Evolutionary conservation across 2,113 vertebrate genomes (phyloP), one percentile per base, ranked within the genome.

Genomic region (Cynoglossus semilaevis): DNA sequence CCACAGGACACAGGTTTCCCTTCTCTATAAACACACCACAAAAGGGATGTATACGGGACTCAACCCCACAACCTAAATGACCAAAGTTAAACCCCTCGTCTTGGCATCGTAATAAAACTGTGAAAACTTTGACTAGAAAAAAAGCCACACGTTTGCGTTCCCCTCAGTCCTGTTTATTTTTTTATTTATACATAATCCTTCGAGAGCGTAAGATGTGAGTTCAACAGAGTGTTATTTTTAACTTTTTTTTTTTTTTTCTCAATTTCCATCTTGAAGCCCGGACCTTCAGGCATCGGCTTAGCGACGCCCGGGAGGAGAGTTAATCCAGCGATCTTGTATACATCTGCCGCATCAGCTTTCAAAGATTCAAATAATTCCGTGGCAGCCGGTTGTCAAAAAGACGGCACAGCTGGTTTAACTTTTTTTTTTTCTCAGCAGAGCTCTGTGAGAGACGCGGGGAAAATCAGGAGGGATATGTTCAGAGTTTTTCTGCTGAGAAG

Each of bases 331-430:
- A 34, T 57, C 51, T 53, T 56, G 58, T 65, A 35, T 70, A 71
- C 79, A 84, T 74, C 64, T 80, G 75, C 72, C 66, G 53, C 41
- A 57, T 58, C 67, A 44, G 18, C 22, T 49, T 53, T 74, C 42
- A 67, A 49, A 67, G 51, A 56, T 55, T 56, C 15, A 0, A 55
- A 44, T 45, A 49, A 19, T 40, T 70, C 18, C 43, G 15, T 51
- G 51, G 51, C 70, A 61, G 62, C 42, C 19, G 41, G 47, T 58
- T 63, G 48, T 70, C 51, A 68, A 50, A 34, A 18, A 34, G 44
- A 16, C 56, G 63, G 15, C 15, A 49, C 35, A 55, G 46, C 65
- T 71, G 59, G 34, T 46, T 51, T 29, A 17, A 46, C 7, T 7
- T 8, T 51, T 67, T 67, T 36, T 58, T 34, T n/a, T 55, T 48